Percentiles rank a stretch among this genome's conserved stretches.
phyloP scores from a whole-genome alignment of 1,140 invertebrate genomes.

The Zaprionus taronus region DNA sequence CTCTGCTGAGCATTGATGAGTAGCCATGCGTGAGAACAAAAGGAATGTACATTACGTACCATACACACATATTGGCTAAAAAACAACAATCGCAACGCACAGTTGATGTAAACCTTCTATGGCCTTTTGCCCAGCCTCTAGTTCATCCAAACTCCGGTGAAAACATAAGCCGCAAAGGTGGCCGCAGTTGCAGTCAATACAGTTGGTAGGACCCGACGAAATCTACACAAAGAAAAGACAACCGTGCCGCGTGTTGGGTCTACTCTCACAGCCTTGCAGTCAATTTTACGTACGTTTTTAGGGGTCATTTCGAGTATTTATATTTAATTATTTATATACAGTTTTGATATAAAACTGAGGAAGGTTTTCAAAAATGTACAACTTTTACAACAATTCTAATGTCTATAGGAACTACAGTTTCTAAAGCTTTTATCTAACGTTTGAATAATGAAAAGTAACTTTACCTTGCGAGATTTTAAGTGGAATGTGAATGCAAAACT shows the following conservation, averaged over 20 bases:
- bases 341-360: too few species aligned
- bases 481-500: too few species aligned
- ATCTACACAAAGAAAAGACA: neutral
- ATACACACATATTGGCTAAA: constrained; percentile 21
- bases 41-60: constrained; percentile 25
- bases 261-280: neutral
- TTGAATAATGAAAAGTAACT: too few species aligned
- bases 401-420: too few species aligned
- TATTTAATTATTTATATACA: too few species aligned
- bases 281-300: neutral
- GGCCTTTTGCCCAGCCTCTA: neutral
- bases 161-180: constrained; percentile 30
- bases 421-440: too few species aligned
- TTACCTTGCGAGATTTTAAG: too few species aligned
- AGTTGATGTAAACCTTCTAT: neutral
- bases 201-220: neutral
- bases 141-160: neutral
- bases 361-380: too few species aligned
- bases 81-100: constrained; percentile 1
- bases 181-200: constrained; percentile 26
- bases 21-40: constrained; percentile 14
- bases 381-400: too few species aligned
- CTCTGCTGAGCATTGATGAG: neutral
- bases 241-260: neutral
- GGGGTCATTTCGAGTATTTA: too few species aligned